A percentile compares a stretch with the other conserved stretches of the same genome.
These are phyloP conservation scores for Bruchidius siliquastri DNA, from an alignment of 2,888 invertebrate species.

Conservation along the genomic window DNA sequence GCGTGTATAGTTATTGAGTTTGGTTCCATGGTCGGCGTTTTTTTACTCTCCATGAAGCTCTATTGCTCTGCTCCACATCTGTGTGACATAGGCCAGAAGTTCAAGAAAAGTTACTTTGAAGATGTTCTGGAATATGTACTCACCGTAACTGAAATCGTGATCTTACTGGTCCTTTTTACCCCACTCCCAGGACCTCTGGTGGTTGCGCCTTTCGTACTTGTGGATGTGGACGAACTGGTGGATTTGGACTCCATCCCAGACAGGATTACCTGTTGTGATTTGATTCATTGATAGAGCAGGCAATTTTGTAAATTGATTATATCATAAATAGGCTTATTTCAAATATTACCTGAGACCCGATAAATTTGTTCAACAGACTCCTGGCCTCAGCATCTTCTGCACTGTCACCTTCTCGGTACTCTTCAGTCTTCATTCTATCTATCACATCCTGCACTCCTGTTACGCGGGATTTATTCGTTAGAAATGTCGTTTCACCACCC, in stretches of 20 bases:
- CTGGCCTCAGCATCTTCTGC: constrained; percentile 68
- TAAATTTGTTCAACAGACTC: constrained; percentile 75
- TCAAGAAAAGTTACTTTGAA: too few species aligned
- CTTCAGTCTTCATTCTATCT: constrained; percentile 66
- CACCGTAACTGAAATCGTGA: constrained; percentile 28
- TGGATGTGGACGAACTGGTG: constrained; percentile 20
- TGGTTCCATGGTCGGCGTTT: too few species aligned
- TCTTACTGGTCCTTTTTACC: constrained; percentile 25
- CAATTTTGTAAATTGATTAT: too few species aligned
- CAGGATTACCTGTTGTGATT: constrained; percentile 56
- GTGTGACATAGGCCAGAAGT: too few species aligned
- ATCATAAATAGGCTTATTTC: too few species aligned
- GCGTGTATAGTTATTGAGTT: too few species aligned
- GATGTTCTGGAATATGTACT: too few species aligned
- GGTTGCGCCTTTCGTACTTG: constrained; percentile 7
- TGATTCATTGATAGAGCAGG: too few species aligned
- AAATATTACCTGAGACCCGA: constrained; percentile 65
- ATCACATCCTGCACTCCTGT: constrained; percentile 72
- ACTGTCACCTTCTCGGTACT: constrained; percentile 57
- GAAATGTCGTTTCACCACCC: constrained; percentile 60
- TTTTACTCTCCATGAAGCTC: too few species aligned
- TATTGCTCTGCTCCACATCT: too few species aligned
- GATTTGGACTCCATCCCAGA: constrained; percentile 64
- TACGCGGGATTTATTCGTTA: constrained; percentile 66
- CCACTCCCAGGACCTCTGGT: constrained; percentile 14